A percentile compares a stretch with the other conserved stretches of the same genome.
Conservation (phyloP, 2,888 invertebrate species). For the Graphium colonna region DNA sequence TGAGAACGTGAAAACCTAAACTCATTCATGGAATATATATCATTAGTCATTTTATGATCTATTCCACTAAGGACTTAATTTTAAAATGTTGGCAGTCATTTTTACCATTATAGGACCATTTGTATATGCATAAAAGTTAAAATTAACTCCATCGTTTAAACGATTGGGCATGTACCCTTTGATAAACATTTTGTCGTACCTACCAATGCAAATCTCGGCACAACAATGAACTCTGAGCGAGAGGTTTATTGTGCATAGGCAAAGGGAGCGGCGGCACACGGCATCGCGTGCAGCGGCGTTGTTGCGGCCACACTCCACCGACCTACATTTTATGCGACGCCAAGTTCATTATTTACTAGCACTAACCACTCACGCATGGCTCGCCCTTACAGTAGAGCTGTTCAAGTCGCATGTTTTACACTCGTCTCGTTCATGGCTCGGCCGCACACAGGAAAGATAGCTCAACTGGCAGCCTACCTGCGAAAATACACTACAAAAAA, state of each 20-base stretch:
- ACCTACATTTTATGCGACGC: constrained; percentile 77
- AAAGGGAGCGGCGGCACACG: constrained; percentile 49
- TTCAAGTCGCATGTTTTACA: constrained; percentile 37
- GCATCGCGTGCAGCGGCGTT: constrained; percentile 61
- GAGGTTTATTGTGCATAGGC: constrained; percentile 30
- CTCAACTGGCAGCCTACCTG: constrained; percentile 60
- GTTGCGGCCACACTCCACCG: constrained; percentile 66
- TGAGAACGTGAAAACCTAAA: constrained; percentile 21
- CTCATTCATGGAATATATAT: constrained; percentile 12
- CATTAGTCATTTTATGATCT: no score
- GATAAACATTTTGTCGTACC: not conserved
- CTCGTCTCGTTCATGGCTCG: constrained; percentile 31
- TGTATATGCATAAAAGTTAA: no score
- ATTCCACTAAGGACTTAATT: no score
- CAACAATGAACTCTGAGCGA: constrained; percentile 12
- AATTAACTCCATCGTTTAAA: no score
- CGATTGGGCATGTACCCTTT: constrained; percentile 1
- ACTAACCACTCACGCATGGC: constrained; percentile 52
- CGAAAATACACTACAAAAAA: constrained; percentile 69
- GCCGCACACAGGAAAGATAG: constrained; percentile 46
- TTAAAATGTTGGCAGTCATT: no score
- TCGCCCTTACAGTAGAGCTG: constrained; percentile 46
- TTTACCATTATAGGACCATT: no score
- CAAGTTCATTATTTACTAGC: constrained; percentile 65
- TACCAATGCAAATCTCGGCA: constrained; percentile 11